phyloP scores from a whole-genome alignment of 2,797 vertebrate species.

The Fundulus diaphanus region DNA sequence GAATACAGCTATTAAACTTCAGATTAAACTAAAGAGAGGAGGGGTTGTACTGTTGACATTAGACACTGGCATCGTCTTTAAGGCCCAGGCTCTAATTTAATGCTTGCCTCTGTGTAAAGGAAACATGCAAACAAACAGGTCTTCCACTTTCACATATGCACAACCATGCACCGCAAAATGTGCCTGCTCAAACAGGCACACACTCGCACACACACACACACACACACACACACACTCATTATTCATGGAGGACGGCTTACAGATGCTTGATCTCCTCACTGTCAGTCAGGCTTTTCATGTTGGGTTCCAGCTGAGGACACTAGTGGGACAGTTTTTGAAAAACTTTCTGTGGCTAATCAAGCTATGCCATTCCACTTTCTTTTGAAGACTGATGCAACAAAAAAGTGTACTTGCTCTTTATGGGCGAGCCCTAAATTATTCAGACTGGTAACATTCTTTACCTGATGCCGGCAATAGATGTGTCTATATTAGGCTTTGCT shows the following conservation, averaged over 20 bases:
- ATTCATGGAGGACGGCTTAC: slow-evolving; percentile 51
- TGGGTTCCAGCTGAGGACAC: slow-evolving; percentile 58
- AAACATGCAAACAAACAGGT: slow-evolving; percentile 16
- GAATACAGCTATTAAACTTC: slow-evolving; percentile 74
- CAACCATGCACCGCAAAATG: neutral
- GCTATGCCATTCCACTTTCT: slow-evolving; percentile 14
- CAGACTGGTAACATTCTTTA: neutral
- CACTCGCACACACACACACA: neutral
- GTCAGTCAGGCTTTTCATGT: slow-evolving; percentile 58
- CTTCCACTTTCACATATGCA: slow-evolving; percentile 9
- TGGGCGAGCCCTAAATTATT: neutral
- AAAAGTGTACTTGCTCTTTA: slow-evolving; percentile 6
- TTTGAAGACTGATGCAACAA: slow-evolving; percentile 16
- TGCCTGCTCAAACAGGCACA: neutral
- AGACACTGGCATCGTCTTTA: slow-evolving; percentile 18
- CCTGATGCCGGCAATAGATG: neutral
- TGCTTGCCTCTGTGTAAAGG: slow-evolving; percentile 13
- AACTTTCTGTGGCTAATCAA: slow-evolving; percentile 37
- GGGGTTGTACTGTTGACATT: slow-evolving; percentile 48
- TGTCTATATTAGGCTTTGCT: neutral
- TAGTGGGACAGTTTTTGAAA: slow-evolving; percentile 39
- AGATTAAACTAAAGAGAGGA: slow-evolving; percentile 56
- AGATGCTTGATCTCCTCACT: slow-evolving; percentile 60
- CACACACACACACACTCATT: slow-evolving; percentile 19
- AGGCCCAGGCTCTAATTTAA: neutral